Conservation (phyloP, 2,113 vertebrate species). For the Pelodiscus sinensis region DNA sequence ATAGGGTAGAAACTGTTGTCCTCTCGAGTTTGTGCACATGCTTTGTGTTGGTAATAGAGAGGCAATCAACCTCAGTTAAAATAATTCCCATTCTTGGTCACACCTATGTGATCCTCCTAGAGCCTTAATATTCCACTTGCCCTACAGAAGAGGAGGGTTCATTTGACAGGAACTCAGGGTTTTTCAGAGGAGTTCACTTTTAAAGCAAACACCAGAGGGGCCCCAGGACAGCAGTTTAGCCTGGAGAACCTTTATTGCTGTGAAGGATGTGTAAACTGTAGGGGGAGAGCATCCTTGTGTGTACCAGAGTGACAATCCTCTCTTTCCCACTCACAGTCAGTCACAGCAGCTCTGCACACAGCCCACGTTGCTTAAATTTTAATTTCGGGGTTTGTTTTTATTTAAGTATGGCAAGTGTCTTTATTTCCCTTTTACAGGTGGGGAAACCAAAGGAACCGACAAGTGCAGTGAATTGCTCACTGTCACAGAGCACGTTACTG, state of each 20-base stretch:
- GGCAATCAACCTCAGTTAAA: slow-evolving; percentile 11
- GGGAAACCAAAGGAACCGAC: neutral
- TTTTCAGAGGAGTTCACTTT: neutral
- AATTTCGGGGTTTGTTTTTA: neutral
- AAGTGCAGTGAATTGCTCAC: neutral
- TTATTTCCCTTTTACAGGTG: neutral
- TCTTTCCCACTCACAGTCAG: neutral
- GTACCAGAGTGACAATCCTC: neutral
- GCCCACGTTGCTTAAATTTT: neutral
- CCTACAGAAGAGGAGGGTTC: neutral
- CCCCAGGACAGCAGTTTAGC: neutral
- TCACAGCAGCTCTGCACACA: neutral
- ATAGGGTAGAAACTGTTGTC: slow-evolving; percentile 57
- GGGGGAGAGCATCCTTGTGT: neutral
- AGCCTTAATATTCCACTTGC: neutral
- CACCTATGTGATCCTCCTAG: neutral
- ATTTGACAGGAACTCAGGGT: neutral
- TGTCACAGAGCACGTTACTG: neutral
- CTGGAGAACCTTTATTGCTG: neutral
- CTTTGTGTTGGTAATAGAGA: slow-evolving; percentile 16
- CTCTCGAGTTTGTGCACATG: slow-evolving; percentile 15
- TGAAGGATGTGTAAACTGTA: neutral
- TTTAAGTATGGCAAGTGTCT: neutral
- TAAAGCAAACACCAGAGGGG: neutral
- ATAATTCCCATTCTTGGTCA: neutral